A percentile compares a stretch with the other conserved stretches of the same genome.
Evolutionary conservation across 1,140 invertebrate genomes (phyloP).

Genomic region (Lepidurus arcticus): DNA sequence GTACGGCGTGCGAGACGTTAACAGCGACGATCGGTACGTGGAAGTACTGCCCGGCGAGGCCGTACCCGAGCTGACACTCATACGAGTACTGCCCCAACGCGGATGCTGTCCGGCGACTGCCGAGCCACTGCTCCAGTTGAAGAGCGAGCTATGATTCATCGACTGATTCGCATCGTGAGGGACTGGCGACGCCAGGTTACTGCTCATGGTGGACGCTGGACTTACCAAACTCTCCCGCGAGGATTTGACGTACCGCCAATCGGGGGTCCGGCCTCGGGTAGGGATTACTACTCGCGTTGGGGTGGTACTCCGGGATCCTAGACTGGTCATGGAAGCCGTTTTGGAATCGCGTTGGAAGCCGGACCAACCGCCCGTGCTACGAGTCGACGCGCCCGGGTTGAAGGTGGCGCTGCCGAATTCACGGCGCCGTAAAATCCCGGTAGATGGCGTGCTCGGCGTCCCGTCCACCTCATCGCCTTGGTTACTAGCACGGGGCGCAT

Average conservation of each 20-base stretch:
- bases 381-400: conserved; percentile 4
- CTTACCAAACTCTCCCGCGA: conserved; percentile 33
- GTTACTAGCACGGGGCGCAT: conserved; percentile 33
- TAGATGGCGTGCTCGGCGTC: conserved; percentile 44
- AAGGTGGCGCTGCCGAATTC: conserved; percentile 30
- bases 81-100: conserved; percentile 65
- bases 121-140: conserved; percentile 39
- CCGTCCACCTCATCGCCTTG: conserved; percentile 38
- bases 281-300: conserved; percentile 39
- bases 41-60: conserved; percentile 45
- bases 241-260: conserved; percentile 33
- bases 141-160: conserved; percentile 34
- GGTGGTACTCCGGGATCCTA: conserved; percentile 36
- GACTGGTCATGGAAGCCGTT: conserved; percentile 37
- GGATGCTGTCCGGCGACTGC: conserved; percentile 52
- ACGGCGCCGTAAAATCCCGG: conserved; percentile 36
- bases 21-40: conserved; percentile 40
- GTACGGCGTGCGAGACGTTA: conserved; percentile 59
- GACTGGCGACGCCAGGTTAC: conserved; percentile 32
- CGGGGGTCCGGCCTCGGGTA: conserved; percentile 35
- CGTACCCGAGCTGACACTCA: conserved; percentile 38
- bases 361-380: conserved; percentile 37
- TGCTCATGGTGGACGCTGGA: conserved; percentile 29
- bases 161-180: conserved; percentile 34
- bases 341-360: conserved; percentile 35